Percentiles rank a stretch among this genome's conserved stretches.
Conservation (phyloP, 2,797 vertebrate species). For the Cryptoprocta ferox region DNA sequence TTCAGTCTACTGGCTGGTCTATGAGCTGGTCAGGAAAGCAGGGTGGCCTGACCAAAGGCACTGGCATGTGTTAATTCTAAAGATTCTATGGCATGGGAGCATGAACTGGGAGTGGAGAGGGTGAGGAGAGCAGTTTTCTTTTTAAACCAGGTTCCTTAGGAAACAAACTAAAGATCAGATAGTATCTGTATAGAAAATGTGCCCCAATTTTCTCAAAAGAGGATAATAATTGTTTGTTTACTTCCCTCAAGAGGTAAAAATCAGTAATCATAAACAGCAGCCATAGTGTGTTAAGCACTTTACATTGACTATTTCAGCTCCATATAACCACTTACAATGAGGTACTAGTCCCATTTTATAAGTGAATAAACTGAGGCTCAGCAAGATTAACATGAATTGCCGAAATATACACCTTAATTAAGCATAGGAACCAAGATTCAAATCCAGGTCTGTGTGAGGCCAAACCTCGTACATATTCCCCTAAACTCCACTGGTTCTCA, state of each 20-base stretch:
- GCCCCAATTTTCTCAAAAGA: not conserved
- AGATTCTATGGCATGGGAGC: not conserved
- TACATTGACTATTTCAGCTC: constrained; percentile 41
- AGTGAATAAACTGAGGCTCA: constrained; percentile 27
- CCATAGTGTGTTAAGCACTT: not conserved
- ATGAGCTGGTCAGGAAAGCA: not conserved
- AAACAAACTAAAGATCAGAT: constrained; percentile 47
- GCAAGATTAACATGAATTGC: constrained; percentile 3
- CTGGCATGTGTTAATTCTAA: not conserved
- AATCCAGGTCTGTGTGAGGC: not conserved
- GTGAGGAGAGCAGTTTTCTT: constrained; percentile 22
- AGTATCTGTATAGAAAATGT: constrained; percentile 16
- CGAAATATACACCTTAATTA: constrained; percentile 17
- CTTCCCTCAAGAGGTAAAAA: constrained; percentile 38
- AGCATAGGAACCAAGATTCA: not conserved
- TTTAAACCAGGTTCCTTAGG: constrained; percentile 42
- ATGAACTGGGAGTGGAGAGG: not conserved
- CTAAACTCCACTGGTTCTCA: not conserved
- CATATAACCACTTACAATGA: not conserved
- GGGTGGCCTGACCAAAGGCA: constrained; percentile 44
- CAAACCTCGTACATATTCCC: not conserved
- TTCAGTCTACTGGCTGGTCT: constrained; percentile 24
- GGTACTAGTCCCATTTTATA: constrained; percentile 6
- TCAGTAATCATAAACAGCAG: not conserved
- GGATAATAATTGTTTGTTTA: constrained; percentile 15